Base-by-base conservation (phyloP, 2,888 invertebrate species). In the Desoria tigrina region DNA sequence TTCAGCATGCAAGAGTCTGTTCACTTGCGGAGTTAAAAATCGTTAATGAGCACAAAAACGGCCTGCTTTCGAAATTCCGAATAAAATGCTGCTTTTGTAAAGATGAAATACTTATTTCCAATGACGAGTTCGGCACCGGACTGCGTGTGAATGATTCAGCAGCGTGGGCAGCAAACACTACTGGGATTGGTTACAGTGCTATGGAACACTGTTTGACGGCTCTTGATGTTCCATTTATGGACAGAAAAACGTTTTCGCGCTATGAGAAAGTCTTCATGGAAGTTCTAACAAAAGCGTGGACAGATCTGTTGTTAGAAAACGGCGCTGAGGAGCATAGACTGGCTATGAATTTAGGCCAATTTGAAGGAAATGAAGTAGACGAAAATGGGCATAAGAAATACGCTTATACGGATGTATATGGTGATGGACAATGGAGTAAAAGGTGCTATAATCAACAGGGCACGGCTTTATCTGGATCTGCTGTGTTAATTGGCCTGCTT, bases 371-470 rank as follows among this genome's bases (percentile, higher is more conserved):
- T n/a, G n/a, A n/a, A n/a, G 9, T 39, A 16, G 39, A 39, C 16
- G 9, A 9, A 16, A 16, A 39, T 16, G 39, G 39, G 9, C n/a
- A n/a, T n/a, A n/a, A n/a, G n/a, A n/a, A n/a, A n/a, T 11, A 11
- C 16, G 39, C 39, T 39, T 39, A 16, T 9, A 39, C 39, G 9
- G 39, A 39, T 39, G 39, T 39, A 11, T 39, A 39, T 39, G 39
- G 39, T 39, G 39, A 39, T 39, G 39, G 39, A 16, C 39, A 39
- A 39, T 39, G 39, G 39, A 39, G 39, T 16, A 39, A 39, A 39
- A 9, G 39, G 16, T 39, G 9, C 16, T 39, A 39, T 16, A 39
- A 39, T 39, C 39, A 39, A 39, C 39, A 39, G 16, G 39, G 39
- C 9, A 39, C 39, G 16, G 39, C 39, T 16, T 16, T 39, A 39